A percentile compares a stretch with the other conserved stretches of the same genome.
phyloP scores from a whole-genome alignment of 2,113 vertebrate species.

The Carassius auratus region DNA sequence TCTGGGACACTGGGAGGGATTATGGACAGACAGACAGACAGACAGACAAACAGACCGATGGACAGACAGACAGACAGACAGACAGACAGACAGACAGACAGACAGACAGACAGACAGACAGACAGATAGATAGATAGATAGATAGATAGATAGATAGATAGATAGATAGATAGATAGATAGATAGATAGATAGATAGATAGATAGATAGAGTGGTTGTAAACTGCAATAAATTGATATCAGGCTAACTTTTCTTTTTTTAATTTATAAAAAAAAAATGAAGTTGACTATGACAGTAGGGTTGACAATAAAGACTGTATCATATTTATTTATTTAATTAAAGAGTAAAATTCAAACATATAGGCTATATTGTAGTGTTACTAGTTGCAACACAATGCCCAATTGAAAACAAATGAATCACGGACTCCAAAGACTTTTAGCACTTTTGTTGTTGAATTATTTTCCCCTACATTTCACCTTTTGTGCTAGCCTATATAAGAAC shows the following conservation, averaged over 20 bases:
- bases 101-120: background rate
- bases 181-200: background rate
- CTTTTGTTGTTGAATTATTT: background rate
- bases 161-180: background rate
- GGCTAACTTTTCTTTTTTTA: too few relatives aligned
- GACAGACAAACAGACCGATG: background rate
- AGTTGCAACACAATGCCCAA: background rate
- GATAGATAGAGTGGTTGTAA: background rate
- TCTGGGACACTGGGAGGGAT: background rate
- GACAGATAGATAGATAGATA: background rate
- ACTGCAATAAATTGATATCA: background rate
- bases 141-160: background rate
- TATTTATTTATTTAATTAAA: background rate
- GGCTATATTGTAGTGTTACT: background rate
- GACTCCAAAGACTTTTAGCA: background rate
- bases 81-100: background rate
- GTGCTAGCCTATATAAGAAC: background rate
- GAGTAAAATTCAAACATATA: background rate
- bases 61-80: background rate
- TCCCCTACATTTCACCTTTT: background rate
- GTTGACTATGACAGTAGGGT: background rate
- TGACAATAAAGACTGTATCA: background rate
- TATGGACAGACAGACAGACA: background rate
- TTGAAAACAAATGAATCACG: background rate
- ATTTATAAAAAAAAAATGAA: background rate